Conservation (phyloP, 2,888 invertebrate species). For the Chesias legatella region DNA sequence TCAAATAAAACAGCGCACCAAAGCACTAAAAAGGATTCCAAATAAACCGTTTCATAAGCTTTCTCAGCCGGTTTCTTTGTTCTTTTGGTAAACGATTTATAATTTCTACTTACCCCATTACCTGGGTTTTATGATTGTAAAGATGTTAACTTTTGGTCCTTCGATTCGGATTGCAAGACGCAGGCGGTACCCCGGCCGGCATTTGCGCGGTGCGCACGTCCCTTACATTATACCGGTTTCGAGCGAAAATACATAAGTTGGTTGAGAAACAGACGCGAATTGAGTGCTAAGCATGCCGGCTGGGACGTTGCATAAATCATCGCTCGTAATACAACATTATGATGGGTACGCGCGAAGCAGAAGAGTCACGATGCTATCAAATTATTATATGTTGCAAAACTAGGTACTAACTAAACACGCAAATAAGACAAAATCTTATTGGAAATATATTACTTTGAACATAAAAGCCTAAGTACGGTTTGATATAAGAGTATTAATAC, state of each 20-base stretch:
- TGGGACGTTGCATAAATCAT: conserved; percentile 56
- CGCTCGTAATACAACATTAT: conserved; percentile 47
- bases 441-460: no score
- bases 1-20: no score
- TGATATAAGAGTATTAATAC: no score
- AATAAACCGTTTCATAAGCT: no score
- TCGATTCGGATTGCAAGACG: conserved; percentile 1
- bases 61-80: no score
- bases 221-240: conserved; percentile 51
- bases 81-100: no score
- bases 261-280: conserved; percentile 65
- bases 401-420: no score
- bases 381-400: conserved; percentile 29
- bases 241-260: conserved; percentile 58
- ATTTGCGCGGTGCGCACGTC: conserved; percentile 12
- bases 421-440: no score
- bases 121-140: no score
- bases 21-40: no score
- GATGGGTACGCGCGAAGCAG: conserved; percentile 34
- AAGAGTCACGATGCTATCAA: conserved; percentile 27
- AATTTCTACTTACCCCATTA: no score
- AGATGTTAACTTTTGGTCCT: conserved; percentile 4
- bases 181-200: conserved; percentile 6
- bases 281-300: conserved; percentile 62
- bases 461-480: no score